These are phyloP conservation scores for Chrysolina oricalcia DNA, from an alignment of 2,888 invertebrate species.

Conservation along the genomic window DNA sequence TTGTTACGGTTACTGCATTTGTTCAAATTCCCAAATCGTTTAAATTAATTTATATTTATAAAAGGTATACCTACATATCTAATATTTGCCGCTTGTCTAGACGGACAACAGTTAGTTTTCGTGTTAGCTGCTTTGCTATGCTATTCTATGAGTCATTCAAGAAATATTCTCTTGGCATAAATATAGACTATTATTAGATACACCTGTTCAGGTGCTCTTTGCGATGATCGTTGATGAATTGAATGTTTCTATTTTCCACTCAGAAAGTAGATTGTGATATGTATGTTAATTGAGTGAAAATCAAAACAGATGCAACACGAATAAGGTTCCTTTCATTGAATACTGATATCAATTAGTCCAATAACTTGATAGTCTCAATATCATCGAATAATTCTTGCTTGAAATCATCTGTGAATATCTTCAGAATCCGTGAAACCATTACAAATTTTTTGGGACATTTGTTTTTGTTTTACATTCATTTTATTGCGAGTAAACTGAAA, in stretches of 20 bases:
- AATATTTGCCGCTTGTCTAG: too few relatives aligned
- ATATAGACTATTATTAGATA: neutral
- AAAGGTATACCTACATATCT: too few relatives aligned
- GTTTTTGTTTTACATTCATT: neutral
- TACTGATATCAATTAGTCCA: conserved; percentile 14
- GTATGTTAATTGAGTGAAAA: conserved; percentile 33
- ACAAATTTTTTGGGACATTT: neutral
- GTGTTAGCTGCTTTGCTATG: too few relatives aligned
- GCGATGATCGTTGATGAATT: neutral
- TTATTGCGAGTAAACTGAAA: too few relatives aligned
- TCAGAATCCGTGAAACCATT: neutral
- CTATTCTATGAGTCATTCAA: too few relatives aligned
- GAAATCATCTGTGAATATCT: neutral
- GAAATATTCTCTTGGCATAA: neutral
- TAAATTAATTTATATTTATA: too few relatives aligned
- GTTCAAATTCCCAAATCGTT: too few relatives aligned
- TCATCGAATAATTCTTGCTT: neutral
- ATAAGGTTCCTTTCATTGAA: neutral
- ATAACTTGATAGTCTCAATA: conserved; percentile 6
- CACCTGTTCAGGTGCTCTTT: neutral
- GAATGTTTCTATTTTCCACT: neutral
- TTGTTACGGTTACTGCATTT: too few relatives aligned
- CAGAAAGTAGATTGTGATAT: conserved; percentile 4
- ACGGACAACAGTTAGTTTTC: too few relatives aligned
- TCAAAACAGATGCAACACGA: conserved; percentile 32